Evolutionary conservation across 2,888 invertebrate genomes (phyloP).

Genomic region (Ormyrus rosae): DNA sequence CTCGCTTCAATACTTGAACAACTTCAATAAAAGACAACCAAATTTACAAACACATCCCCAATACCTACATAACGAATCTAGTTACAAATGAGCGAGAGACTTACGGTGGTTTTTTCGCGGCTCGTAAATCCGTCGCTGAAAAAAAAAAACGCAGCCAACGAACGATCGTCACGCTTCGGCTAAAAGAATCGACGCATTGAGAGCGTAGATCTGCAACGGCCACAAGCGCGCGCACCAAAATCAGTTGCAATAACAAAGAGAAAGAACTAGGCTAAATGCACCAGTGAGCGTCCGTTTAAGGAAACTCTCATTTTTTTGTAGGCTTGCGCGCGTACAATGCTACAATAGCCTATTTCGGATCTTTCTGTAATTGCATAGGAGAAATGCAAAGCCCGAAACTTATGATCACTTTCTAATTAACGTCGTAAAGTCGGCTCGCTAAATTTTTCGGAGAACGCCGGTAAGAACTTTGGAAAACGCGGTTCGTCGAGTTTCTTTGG

Average conservation of each 20-base stretch:
- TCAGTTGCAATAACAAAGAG: not conserved
- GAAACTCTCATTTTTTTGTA: not conserved
- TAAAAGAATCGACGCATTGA: slow-evolving; percentile 18
- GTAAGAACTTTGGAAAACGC: too few relatives aligned
- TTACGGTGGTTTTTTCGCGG: slow-evolving; percentile 32
- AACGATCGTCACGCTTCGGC: slow-evolving; percentile 15
- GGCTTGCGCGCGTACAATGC: not conserved
- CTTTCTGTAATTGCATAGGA: not conserved
- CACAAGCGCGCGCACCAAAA: not conserved
- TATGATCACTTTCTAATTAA: not conserved
- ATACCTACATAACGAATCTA: not conserved
- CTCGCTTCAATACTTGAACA: too few relatives aligned
- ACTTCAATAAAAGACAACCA: too few relatives aligned
- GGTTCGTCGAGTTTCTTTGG: too few relatives aligned
- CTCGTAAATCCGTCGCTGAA: slow-evolving; percentile 5
- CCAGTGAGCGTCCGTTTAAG: not conserved
- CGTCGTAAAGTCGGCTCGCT: not conserved
- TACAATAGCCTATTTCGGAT: not conserved
- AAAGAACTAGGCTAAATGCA: slow-evolving; percentile 27
- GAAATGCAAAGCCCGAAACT: not conserved
- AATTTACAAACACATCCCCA: too few relatives aligned
- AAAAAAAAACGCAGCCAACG: slow-evolving; percentile 1
- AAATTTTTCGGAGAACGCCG: not conserved
- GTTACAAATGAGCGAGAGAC: slow-evolving; percentile 9
- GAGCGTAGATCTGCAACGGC: not conserved